Evolutionary conservation across 2,113 vertebrate species (phyloP).

Genomic region (Antennarius striatus): DNA sequence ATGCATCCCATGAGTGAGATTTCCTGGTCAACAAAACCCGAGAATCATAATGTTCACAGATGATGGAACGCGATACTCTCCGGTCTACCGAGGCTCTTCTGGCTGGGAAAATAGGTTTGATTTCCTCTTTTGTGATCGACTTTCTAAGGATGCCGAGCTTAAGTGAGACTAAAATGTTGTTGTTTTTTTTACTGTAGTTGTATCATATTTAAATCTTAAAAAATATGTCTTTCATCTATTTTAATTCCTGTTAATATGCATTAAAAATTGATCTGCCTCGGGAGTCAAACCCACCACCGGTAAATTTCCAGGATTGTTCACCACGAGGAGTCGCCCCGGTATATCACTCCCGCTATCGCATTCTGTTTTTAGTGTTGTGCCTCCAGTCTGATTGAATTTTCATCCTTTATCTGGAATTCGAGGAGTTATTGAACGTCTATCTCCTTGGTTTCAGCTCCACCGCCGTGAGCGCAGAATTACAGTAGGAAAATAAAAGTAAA

Average conservation of each 20-base stretch:
- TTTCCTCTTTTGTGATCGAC: slow-evolving; percentile 4
- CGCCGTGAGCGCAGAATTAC: slow-evolving; percentile 30
- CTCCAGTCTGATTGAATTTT: slow-evolving; percentile 57
- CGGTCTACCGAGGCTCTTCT: neutral
- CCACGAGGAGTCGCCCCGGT: slow-evolving; percentile 4
- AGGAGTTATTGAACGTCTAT: slow-evolving; percentile 36
- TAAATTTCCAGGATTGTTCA: neutral
- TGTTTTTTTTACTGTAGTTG: too few species aligned
- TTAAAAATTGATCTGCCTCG: too few species aligned
- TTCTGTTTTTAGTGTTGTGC: slow-evolving; percentile 48
- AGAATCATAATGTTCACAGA: slow-evolving; percentile 4
- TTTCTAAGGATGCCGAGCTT: too few species aligned
- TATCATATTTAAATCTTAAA: too few species aligned
- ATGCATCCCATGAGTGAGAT: slow-evolving; percentile 19
- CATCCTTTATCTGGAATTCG: slow-evolving; percentile 44
- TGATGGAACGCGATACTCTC: neutral
- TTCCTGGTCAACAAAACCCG: slow-evolving; percentile 35
- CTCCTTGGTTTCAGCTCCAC: slow-evolving; percentile 9
- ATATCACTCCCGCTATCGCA: slow-evolving; percentile 35
- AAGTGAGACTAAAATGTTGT: too few species aligned
- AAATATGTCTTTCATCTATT: too few species aligned
- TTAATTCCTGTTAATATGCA: too few species aligned
- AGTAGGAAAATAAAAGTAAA: slow-evolving; percentile 23
- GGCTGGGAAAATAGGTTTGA: neutral
- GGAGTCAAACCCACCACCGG: neutral